Evolutionary conservation across 2,113 vertebrate genomes (phyloP), one percentile per base, ranked within the genome.

Genomic region (Turdus rufiventris): DNA sequence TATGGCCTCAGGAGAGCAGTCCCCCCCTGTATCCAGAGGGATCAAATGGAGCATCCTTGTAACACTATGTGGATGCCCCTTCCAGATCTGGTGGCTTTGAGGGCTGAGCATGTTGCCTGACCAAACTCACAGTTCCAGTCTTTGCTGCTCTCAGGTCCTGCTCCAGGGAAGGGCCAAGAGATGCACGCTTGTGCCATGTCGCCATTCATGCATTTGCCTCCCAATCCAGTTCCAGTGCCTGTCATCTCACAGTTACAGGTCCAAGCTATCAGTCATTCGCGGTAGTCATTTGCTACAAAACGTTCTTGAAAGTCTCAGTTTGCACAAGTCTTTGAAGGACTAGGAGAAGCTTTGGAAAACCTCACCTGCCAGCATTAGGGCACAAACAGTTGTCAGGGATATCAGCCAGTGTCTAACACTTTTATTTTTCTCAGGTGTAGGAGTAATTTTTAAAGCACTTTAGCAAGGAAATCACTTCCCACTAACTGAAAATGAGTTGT

Each of bases 11-110:
- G 53, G n/a, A 81, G 21, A 38, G 9, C 6, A 7, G 24, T 38
- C n/a, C n/a, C 38, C 6, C 6, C 9, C 36, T 65, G 10, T 29
- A 14, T 16, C 16, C 50, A 40, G 29, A 19, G 21, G 5, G 21
- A 48, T 31, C 21, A 57, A 29, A 29, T 4, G 1, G 0, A 63
- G 12, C 6, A 26, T 38, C n/a, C 51, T 16, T 71, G 7, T 53
- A 74, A 24, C 7, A 53, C 17, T 6, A 2, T 9, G 4, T 0
- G 0, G 29, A 29, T 0, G 0, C 18, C 9, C 10, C 5, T 74
- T 43, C 6, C 1, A 2, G 14, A 19, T 78, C 24, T 53, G 73
- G 23, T 29, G 38, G 76, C 11, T 31, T 1, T 3, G 3, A 8
- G 10, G 13, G 7, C 24, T 48, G 8, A 1, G 5, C 4, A 14